A percentile compares a stretch with the other conserved stretches of the same genome.
Evolutionary conservation across 2,113 vertebrate genomes (phyloP).

Genomic region (Chitala chitala): DNA sequence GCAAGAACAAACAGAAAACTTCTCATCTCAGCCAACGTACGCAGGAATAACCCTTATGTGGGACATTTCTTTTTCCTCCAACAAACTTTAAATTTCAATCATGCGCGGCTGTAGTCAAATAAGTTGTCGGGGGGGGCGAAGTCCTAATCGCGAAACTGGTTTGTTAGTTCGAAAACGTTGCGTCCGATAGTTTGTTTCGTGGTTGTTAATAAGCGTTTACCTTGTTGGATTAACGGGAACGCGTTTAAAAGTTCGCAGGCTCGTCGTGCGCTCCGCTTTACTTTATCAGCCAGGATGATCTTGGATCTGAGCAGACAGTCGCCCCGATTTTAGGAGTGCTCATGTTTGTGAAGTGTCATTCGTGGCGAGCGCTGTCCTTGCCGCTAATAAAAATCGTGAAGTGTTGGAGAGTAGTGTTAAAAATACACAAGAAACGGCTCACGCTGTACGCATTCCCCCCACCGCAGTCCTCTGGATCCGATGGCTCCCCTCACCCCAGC

Average conservation of each 20-base stretch:
- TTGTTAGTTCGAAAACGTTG: too few relatives aligned
- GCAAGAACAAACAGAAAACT: neutral
- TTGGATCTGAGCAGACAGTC: neutral
- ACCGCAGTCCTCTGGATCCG: slow-evolving; percentile 26
- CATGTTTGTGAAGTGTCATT: slow-evolving; percentile 28
- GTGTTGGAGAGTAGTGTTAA: slow-evolving; percentile 15
- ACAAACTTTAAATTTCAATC: neutral
- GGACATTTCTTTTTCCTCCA: neutral
- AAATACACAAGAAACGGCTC: slow-evolving; percentile 12
- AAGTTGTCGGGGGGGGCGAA: neutral
- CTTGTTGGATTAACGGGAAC: slow-evolving; percentile 15
- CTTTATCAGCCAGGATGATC: slow-evolving; percentile 40
- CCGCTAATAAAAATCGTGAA: slow-evolving; percentile 23
- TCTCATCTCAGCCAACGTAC: too few relatives aligned
- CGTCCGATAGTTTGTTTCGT: too few relatives aligned
- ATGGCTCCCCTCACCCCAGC: slow-evolving; percentile 10
- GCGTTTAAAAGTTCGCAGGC: slow-evolving; percentile 14
- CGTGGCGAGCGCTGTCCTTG: slow-evolving; percentile 7
- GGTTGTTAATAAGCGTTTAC: too few relatives aligned
- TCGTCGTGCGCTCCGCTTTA: slow-evolving; percentile 36
- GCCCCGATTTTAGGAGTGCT: slow-evolving; percentile 43
- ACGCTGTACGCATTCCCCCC: slow-evolving; percentile 40
- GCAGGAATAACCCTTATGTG: neutral
- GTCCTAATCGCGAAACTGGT: too few relatives aligned
- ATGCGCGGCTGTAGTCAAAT: neutral